phyloP scores from a whole-genome alignment of 2,113 vertebrate genomes.

The Carassius gibelio region DNA sequence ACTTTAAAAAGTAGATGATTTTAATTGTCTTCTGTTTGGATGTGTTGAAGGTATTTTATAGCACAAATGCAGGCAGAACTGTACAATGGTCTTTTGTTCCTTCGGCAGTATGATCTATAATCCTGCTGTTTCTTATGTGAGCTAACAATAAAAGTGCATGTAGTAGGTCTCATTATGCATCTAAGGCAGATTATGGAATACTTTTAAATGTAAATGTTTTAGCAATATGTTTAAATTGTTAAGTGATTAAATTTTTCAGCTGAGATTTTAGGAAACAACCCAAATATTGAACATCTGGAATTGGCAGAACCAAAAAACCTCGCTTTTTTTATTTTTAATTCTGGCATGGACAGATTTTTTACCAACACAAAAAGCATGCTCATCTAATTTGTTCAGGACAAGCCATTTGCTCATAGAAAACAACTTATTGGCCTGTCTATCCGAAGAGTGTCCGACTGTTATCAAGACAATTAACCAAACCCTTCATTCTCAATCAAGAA shows the following conservation, averaged over 20 bases:
- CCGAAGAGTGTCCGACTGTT: slow-evolving; percentile 40
- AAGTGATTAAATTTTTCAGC: too few relatives aligned
- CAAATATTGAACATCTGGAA: not conserved
- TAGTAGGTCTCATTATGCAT: not conserved
- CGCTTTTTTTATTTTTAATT: not conserved
- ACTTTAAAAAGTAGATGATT: not conserved
- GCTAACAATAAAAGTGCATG: not conserved
- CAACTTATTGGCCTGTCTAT: slow-evolving; percentile 32
- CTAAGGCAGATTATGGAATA: not conserved
- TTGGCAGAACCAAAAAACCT: not conserved
- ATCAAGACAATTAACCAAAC: slow-evolving; percentile 32
- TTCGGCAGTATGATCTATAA: not conserved
- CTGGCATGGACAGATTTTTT: slow-evolving; percentile 59
- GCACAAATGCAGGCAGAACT: not conserved
- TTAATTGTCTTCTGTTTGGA: not conserved
- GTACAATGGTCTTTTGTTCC: too few relatives aligned
- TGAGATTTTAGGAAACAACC: too few relatives aligned
- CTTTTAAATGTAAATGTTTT: too few relatives aligned
- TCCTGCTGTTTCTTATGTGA: not conserved
- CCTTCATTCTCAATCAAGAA: not conserved
- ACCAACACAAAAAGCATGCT: slow-evolving; percentile 61
- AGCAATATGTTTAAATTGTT: not conserved
- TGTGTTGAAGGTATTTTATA: not conserved
- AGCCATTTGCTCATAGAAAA: slow-evolving; percentile 48
- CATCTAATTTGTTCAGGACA: slow-evolving; percentile 61